A percentile compares a stretch with the other conserved stretches of the same genome.
These are phyloP conservation scores for Endotricha flammealis DNA, from an alignment of 2,888 invertebrate species.

Conservation along the genomic window DNA sequence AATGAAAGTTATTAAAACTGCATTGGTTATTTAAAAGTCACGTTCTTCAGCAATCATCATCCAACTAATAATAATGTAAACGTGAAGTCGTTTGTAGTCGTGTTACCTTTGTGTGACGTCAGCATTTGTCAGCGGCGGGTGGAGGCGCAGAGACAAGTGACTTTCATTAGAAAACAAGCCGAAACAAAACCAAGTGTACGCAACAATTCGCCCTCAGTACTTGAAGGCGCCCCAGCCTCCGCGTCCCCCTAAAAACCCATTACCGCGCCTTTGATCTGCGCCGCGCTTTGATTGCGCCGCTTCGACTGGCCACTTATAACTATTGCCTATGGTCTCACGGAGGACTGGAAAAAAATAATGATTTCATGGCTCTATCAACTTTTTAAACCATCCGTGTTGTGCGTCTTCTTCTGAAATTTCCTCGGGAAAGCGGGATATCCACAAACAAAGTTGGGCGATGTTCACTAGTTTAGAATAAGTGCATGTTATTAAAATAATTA, in stretches of 20 bases:
- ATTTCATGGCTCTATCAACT: not conserved
- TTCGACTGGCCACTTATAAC: constrained; percentile 64
- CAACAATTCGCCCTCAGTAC: constrained; percentile 46
- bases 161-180: constrained; percentile 54
- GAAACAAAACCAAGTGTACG: constrained; percentile 45
- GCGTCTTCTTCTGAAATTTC: not conserved
- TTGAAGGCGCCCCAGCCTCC: constrained; percentile 33
- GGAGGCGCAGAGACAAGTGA: constrained; percentile 36
- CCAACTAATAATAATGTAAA: no score
- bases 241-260: constrained; percentile 64
- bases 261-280: constrained; percentile 63
- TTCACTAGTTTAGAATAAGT: no score
- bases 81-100: no score
- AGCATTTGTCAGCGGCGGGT: constrained; percentile 18
- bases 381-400: not conserved
- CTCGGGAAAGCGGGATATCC: no score
- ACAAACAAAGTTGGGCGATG: no score
- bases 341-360: not conserved
- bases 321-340: constrained; percentile 34
- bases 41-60: no score
- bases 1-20: no score
- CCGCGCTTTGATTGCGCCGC: constrained; percentile 63
- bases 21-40: no score
- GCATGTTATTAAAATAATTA: no score
- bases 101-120: not conserved